A percentile compares a stretch with the other conserved stretches of the same genome.
These are phyloP conservation scores for Alexandromys fortis DNA, from an alignment of 2,113 vertebrate species.

Conservation along the genomic window DNA sequence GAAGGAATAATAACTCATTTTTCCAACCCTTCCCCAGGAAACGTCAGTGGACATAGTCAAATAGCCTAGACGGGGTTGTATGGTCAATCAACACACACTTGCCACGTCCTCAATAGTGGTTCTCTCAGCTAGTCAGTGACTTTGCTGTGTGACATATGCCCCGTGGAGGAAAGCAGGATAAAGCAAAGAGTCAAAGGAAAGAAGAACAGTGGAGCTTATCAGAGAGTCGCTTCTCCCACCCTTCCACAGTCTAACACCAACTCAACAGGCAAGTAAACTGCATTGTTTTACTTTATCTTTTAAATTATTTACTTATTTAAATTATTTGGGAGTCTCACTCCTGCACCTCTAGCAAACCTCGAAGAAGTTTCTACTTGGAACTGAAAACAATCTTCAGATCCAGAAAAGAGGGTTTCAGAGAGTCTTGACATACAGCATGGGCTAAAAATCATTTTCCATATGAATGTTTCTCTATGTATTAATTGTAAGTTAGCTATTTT, in stretches of 20 bases:
- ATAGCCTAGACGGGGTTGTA: not conserved
- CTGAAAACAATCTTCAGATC: too few species aligned
- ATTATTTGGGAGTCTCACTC: not conserved
- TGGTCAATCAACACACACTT: not conserved
- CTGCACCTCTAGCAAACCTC: too few species aligned
- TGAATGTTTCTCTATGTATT: constrained; percentile 66
- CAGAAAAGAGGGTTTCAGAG: too few species aligned
- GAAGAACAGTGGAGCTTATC: not conserved
- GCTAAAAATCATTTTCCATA: constrained; percentile 64
- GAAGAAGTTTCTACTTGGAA: too few species aligned
- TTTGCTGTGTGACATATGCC: not conserved
- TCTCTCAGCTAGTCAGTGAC: not conserved
- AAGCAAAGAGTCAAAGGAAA: not conserved
- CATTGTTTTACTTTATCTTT: not conserved
- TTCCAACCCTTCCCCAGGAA: not conserved
- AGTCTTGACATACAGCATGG: not conserved
- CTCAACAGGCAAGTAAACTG: not conserved
- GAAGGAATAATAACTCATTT: not conserved
- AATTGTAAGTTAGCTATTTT: constrained; percentile 20
- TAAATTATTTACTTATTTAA: not conserved
- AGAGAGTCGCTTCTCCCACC: too few species aligned
- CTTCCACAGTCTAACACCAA: not conserved
- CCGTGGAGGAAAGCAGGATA: not conserved
- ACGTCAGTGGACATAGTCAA: not conserved
- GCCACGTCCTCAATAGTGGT: not conserved